These are phyloP conservation scores for Plectrocnemia conspersa DNA, from an alignment of 1,140 invertebrate genomes.

Conservation along the genomic window DNA sequence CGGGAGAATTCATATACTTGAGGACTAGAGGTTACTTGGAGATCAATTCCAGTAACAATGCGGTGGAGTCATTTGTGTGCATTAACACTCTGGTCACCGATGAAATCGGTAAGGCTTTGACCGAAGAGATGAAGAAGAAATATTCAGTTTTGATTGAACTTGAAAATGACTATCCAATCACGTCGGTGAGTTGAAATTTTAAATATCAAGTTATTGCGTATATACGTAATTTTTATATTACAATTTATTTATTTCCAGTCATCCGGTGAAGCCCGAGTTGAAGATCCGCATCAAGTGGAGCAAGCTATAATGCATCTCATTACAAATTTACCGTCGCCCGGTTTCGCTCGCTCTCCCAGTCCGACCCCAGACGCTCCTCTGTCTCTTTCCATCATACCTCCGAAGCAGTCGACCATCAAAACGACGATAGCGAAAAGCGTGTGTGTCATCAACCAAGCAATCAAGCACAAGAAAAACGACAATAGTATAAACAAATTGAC, in stretches of 20 bases:
- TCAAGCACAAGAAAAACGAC: slow-evolving; percentile 3
- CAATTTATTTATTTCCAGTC: slow-evolving; percentile 20
- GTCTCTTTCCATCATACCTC: slow-evolving; percentile 48
- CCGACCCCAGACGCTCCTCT: slow-evolving; percentile 27
- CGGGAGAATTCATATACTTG: slow-evolving; percentile 74
- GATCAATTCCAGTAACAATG: slow-evolving; percentile 63
- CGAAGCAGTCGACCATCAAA: slow-evolving; percentile 48
- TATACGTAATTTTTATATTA: not conserved
- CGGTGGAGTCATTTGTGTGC: slow-evolving; percentile 76
- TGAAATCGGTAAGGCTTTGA: slow-evolving; percentile 62
- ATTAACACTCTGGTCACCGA: slow-evolving; percentile 74
- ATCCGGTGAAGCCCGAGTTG: slow-evolving; percentile 44
- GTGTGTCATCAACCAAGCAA: slow-evolving; percentile 28
- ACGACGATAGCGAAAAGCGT: slow-evolving; percentile 50
- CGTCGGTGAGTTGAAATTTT: slow-evolving; percentile 40
- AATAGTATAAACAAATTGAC: not conserved
- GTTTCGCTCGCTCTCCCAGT: slow-evolving; percentile 21
- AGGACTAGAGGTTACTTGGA: slow-evolving; percentile 74
- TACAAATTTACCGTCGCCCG: slow-evolving; percentile 55
- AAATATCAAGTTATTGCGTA: not conserved
- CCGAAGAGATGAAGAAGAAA: slow-evolving; percentile 67
- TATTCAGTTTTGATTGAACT: slow-evolving; percentile 56
- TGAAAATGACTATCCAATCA: slow-evolving; percentile 40
- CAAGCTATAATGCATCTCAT: slow-evolving; percentile 64
- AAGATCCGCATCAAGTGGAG: slow-evolving; percentile 62